Percentiles rank a stretch among this genome's conserved stretches.
Evolutionary conservation across 2,888 invertebrate genomes (phyloP).

Genomic region (Eristalinus sepulchralis): DNA sequence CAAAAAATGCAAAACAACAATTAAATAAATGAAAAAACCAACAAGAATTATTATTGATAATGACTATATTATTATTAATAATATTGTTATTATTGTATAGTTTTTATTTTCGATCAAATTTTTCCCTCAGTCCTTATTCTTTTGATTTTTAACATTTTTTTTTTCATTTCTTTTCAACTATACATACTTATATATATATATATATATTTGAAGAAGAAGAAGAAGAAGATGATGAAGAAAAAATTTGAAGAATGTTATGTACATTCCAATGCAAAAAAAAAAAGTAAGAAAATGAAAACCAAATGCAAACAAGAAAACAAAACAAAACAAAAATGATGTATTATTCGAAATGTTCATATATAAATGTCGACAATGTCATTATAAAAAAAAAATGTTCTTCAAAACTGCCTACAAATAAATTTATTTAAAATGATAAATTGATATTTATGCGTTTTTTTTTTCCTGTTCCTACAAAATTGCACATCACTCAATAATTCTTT

Average conservation of each 20-base stretch:
- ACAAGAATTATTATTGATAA: conserved; percentile 69
- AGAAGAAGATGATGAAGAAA: conserved; percentile 11
- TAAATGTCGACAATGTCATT: conserved; percentile 78
- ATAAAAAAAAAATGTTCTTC: conserved; percentile 79
- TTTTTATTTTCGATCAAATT: conserved; percentile 18
- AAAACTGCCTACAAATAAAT: conserved; percentile 81
- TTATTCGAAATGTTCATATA: conserved; percentile 78
- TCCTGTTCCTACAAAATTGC: background rate
- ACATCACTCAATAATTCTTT: too few species aligned
- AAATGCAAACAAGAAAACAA: conserved; percentile 19
- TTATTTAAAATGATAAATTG: conserved; percentile 72
- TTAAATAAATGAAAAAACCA: background rate
- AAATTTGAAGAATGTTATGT: conserved; percentile 65
- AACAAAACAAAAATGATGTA: conserved; percentile 61
- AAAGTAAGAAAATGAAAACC: conserved; percentile 32
- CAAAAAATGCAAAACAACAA: conserved; percentile 26
- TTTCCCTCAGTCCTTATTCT: conserved; percentile 23
- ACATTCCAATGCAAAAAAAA: conserved; percentile 48
- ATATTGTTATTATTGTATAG: conserved; percentile 69
- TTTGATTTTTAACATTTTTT: conserved; percentile 23
- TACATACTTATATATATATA: conserved; percentile 41
- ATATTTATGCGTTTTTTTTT: conserved; percentile 16
- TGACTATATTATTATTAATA: conserved; percentile 62
- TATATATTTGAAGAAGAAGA: conserved; percentile 24
- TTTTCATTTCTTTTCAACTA: conserved; percentile 47